A percentile compares a stretch with the other conserved stretches of the same genome.
Conservation (phyloP, 2,888 invertebrate species). For the Ecdyonurus torrentis region DNA sequence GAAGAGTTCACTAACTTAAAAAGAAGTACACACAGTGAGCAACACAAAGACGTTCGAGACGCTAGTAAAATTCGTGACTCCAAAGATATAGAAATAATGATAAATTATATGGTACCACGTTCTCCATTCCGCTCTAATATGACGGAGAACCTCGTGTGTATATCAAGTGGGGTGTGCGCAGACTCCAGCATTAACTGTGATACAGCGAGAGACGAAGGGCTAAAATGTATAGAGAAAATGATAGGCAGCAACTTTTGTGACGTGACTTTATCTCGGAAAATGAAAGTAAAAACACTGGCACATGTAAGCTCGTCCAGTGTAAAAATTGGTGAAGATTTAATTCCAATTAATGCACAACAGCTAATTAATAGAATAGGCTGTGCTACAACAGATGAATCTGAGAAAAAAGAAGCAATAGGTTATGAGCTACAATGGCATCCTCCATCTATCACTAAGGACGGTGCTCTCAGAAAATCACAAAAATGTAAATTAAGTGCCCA, state of each 20-base stretch:
- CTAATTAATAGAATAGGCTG: background rate
- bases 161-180: background rate
- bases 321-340: background rate
- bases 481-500: background rate
- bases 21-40: background rate
- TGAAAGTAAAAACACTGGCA: background rate
- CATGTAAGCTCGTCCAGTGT: background rate
- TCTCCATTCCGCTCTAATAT: background rate
- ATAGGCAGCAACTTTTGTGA: background rate
- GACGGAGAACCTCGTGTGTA: background rate
- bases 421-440: background rate
- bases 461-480: background rate
- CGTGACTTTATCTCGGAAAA: background rate
- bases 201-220: background rate
- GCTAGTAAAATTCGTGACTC: background rate
- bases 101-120: background rate
- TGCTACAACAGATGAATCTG: background rate
- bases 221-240: background rate
- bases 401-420: background rate
- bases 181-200: background rate
- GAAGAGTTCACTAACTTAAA: background rate
- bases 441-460: background rate
- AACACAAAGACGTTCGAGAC: background rate
- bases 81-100: background rate
- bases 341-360: background rate